Percentiles rank a stretch among this genome's conserved stretches.
phyloP scores from a whole-genome alignment of 2,797 vertebrate genomes.

The Darevskia mixta region DNA sequence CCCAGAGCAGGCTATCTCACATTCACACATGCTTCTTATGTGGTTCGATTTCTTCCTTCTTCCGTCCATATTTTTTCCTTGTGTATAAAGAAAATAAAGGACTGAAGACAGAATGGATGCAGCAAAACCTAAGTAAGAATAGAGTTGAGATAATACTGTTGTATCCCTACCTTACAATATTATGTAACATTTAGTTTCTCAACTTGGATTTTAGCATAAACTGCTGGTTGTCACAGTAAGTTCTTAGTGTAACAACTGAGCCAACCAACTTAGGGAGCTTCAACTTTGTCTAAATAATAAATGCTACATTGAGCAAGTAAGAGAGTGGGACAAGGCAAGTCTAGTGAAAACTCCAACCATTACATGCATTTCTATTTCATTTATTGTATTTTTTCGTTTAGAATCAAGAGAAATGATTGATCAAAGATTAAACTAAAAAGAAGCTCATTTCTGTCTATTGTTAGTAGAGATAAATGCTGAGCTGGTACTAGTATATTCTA shows the following conservation, averaged over 20 bases:
- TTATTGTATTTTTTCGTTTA: slow-evolving; percentile 13
- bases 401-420: slow-evolving; percentile 51
- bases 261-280: neutral
- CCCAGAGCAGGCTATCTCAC: slow-evolving; percentile 29
- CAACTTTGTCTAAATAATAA: slow-evolving; percentile 34
- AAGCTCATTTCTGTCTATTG: slow-evolving; percentile 41
- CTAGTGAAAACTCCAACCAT: slow-evolving; percentile 20
- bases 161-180: neutral
- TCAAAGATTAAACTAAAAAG: slow-evolving; percentile 48
- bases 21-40: slow-evolving; percentile 32
- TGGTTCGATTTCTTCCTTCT: slow-evolving; percentile 25
- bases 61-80: slow-evolving; percentile 2
- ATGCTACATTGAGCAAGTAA: neutral
- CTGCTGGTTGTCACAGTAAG: neutral
- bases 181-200: neutral
- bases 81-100: slow-evolving; percentile 44
- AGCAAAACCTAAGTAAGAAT: slow-evolving; percentile 23
- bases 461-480: slow-evolving; percentile 43
- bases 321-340: neutral
- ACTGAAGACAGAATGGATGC: slow-evolving; percentile 15
- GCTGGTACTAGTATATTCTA: slow-evolving; percentile 19
- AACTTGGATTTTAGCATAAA: neutral
- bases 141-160: neutral
- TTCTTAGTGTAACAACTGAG: slow-evolving; percentile 17
- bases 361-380: slow-evolving; percentile 16